A percentile compares a stretch with the other conserved stretches of the same genome.
Conservation (phyloP, 2,888 invertebrate genomes). For the Aphodius granarius region DNA sequence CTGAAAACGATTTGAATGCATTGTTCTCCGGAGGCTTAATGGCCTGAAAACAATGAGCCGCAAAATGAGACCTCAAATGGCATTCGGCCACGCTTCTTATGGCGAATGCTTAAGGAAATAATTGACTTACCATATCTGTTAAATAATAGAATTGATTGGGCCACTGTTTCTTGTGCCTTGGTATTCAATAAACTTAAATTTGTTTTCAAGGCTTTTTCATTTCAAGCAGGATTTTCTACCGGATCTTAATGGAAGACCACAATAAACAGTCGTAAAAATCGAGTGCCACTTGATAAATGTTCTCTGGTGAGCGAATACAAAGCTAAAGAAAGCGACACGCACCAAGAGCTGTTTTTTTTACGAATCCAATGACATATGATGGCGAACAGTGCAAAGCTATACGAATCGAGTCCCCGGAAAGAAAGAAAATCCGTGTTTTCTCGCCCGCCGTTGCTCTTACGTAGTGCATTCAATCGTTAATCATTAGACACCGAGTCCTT, state of each 20-base stretch:
- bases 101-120: neutral
- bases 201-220: neutral
- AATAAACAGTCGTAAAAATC: neutral
- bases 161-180: neutral
- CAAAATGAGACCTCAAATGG: neutral
- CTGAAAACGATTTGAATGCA: conserved; percentile 12
- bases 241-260: neutral
- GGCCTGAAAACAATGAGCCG: neutral
- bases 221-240: neutral
- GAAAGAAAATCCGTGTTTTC: conserved; percentile 53
- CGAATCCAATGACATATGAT: neutral
- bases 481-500: conserved; percentile 43
- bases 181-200: neutral
- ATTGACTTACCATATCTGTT: neutral
- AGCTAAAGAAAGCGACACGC: neutral
- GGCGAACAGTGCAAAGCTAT: neutral
- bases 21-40: conserved; percentile 8
- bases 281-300: neutral
- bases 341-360: neutral
- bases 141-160: neutral
- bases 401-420: conserved; percentile 28
- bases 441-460: conserved; percentile 47
- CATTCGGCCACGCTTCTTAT: neutral
- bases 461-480: conserved; percentile 56
- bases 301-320: neutral